Conservation (phyloP, 2,888 invertebrate genomes). For the Hemithea aestivaria region DNA sequence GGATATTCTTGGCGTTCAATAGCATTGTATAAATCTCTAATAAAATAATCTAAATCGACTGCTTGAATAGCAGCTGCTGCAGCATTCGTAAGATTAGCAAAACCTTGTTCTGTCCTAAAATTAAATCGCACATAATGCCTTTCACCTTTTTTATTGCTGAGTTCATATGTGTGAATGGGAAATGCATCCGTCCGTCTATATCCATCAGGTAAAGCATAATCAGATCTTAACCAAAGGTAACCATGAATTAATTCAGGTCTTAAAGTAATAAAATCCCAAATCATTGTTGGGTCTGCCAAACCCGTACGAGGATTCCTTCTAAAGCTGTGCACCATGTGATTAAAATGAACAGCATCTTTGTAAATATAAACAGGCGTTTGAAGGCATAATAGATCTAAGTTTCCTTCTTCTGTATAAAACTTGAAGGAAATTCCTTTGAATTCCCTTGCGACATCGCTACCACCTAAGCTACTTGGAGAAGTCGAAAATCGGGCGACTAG, state of each 20-base stretch:
- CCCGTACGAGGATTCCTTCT: conserved; percentile 94
- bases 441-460: conserved; percentile 90
- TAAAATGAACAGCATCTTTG: conserved; percentile 90
- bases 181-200: conserved; percentile 94
- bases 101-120: conserved; percentile 91
- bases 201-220: conserved; percentile 94
- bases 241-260: conserved; percentile 90
- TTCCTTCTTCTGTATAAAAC: too few relatives aligned
- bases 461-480: conserved; percentile 88
- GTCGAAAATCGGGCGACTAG: conserved; percentile 85
- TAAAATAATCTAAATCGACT: conserved; percentile 83
- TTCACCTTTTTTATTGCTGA: conserved; percentile 86
- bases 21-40: not conserved
- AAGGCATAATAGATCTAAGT: conserved; percentile 91
- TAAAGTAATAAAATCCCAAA: conserved; percentile 92
- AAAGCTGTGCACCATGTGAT: conserved; percentile 91
- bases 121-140: conserved; percentile 92
- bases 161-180: conserved; percentile 93
- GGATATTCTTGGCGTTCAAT: not conserved
- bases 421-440: conserved; percentile 93
- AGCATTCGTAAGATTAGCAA: conserved; percentile 84
- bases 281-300: conserved; percentile 89
- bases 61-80: conserved; percentile 82
- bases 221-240: conserved; percentile 86
- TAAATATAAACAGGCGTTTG: conserved; percentile 93